phyloP scores from a whole-genome alignment of 2,888 invertebrate species.

The Tryphoninae sp. region DNA sequence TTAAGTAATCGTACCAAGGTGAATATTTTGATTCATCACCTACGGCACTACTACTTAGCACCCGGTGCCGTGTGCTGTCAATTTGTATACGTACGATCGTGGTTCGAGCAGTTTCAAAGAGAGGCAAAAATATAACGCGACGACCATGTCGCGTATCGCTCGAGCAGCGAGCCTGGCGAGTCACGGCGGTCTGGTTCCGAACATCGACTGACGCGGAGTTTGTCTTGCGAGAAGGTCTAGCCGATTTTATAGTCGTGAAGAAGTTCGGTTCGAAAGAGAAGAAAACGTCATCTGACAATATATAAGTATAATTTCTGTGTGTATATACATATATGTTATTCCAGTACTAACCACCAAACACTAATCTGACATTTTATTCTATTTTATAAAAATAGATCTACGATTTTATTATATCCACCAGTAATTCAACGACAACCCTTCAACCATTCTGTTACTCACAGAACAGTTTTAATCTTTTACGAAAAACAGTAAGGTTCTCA shows the following conservation, averaged over 20 bases:
- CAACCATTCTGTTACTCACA: too few relatives aligned
- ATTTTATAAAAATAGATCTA: too few relatives aligned
- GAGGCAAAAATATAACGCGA: too few relatives aligned
- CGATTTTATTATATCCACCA: too few relatives aligned
- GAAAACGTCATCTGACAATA: neutral
- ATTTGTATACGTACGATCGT: neutral
- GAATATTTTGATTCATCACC: constrained; percentile 80
- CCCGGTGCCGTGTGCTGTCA: constrained; percentile 61
- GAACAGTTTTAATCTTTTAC: too few relatives aligned
- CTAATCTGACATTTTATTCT: too few relatives aligned
- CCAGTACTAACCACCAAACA: too few relatives aligned
- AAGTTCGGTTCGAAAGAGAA: neutral
- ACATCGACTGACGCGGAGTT: constrained; percentile 4
- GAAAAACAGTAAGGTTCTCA: too few relatives aligned
- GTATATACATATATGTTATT: neutral
- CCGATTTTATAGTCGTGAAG: constrained; percentile 11
- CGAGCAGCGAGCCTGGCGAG: neutral
- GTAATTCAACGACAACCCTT: too few relatives aligned
- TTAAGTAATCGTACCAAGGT: constrained; percentile 82
- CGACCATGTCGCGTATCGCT: neutral
- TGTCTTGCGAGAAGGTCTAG: neutral
- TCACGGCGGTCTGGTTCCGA: neutral
- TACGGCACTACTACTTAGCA: constrained; percentile 85
- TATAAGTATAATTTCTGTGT: neutral
- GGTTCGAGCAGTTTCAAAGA: neutral